These are phyloP conservation scores for Arctia plantaginis DNA, from an alignment of 2,888 invertebrate species.

Conservation along the genomic window DNA sequence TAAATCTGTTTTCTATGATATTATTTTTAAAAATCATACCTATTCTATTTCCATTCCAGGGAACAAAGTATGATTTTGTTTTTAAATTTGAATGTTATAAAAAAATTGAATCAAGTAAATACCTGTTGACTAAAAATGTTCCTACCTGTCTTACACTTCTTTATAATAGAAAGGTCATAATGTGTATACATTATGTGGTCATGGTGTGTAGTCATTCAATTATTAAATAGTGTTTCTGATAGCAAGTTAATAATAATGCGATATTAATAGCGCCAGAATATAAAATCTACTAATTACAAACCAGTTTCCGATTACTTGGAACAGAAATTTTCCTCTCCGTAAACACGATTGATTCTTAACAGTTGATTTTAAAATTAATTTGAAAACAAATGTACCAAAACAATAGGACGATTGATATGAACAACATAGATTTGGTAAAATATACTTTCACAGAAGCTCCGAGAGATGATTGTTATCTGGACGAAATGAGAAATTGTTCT, in stretches of 20 bases:
- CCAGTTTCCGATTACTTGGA: constrained; percentile 43
- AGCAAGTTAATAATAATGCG: background rate
- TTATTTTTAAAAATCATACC: no score
- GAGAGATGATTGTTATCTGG: constrained; percentile 54
- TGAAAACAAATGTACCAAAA: constrained; percentile 52
- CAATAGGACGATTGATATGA: constrained; percentile 55
- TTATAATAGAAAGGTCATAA: background rate
- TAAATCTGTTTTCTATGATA: no score
- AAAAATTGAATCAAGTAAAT: no score
- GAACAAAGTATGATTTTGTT: no score
- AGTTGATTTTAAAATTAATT: constrained; percentile 40
- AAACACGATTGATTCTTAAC: constrained; percentile 13
- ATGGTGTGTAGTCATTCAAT: background rate
- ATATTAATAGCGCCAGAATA: constrained; percentile 1
- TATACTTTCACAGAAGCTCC: constrained; percentile 60
- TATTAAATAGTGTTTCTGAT: background rate
- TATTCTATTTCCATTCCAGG: no score
- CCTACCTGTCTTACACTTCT: background rate
- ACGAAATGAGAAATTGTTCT: constrained; percentile 36
- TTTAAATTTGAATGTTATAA: no score
- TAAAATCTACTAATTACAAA: constrained; percentile 31
- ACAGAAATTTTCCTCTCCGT: constrained; percentile 28
- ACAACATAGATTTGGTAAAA: constrained; percentile 45
- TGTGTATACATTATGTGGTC: background rate
- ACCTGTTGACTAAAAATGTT: background rate